Base-by-base conservation (phyloP, 2,797 vertebrate species). In the Pachyuromys duprasi region DNA sequence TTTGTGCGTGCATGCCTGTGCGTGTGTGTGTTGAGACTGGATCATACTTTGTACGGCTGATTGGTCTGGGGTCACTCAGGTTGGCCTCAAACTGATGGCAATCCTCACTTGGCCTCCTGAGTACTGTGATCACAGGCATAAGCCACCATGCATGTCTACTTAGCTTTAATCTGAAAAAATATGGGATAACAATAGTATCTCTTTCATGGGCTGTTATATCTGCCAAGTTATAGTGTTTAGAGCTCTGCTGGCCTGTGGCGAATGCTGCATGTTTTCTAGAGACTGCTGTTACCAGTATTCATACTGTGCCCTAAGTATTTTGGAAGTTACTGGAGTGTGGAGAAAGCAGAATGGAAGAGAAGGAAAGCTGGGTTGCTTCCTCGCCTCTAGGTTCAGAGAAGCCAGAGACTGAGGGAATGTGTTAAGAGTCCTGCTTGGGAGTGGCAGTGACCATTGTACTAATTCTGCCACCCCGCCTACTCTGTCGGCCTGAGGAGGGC, bases 291-390 rank as follows among this genome's bases (percentile, higher is more conserved):
- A 13, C 81, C 60, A 2, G 12, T 57, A 18, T 87, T 82, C 79
- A 70, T 69, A 42, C 1, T 49, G n/a, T 74, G 74, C 63, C 55
- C 4, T 0, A 55, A 97, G 96, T 81, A 76, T 97, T 3, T 33
- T 67, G 78, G 80, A 91, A 4, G 67, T 33, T 93, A 92, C 96
- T 92, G 97, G 96, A 97, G 80, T 49, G 62, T 92, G 28, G 96
- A 79, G 89, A 96, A 97, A 87, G 95, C 96, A 96, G 97, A 96
- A 57, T 82, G 0, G 75, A 55, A 95, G 36, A 95, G 89, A 98
- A 98, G 97, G 87, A 89, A 97, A 31, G 33, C 20, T 0, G 0
- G 55, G 24, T 15, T 17, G 22, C 4, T 39, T 82, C 93, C 86
- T 84, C 36, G 28, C 31, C 49, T 55, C 89, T 31, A 3, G 63